These are phyloP conservation scores for Nasonia longicornis DNA, from an alignment of 1,140 invertebrate species.

Conservation along the genomic window DNA sequence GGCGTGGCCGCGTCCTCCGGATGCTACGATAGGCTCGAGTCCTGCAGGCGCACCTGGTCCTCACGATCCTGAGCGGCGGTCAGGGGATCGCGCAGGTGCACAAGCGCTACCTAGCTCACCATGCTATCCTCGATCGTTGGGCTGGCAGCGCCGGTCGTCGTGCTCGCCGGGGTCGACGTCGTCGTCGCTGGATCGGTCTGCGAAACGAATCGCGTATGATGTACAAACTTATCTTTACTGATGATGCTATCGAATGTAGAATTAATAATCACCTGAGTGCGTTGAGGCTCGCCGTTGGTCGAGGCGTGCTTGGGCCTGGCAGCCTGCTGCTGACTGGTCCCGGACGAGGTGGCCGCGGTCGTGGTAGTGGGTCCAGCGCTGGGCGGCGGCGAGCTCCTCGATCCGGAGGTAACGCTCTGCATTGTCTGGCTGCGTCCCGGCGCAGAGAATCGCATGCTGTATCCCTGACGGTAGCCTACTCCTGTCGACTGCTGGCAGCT, in stretches of 20 bases:
- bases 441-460: constrained; percentile 67
- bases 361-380: constrained; percentile 52
- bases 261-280: constrained; percentile 26
- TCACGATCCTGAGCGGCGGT: neutral
- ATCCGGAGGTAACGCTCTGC: constrained; percentile 68
- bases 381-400: constrained; percentile 64
- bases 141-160: neutral
- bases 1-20: neutral
- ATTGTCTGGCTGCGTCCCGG: constrained; percentile 67
- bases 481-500: constrained; percentile 43
- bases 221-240: too few species aligned
- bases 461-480: constrained; percentile 56
- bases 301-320: constrained; percentile 58
- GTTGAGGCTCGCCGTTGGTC: constrained; percentile 61
- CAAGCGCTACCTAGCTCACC: constrained; percentile 63
- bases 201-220: too few species aligned
- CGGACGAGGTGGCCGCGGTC: constrained; percentile 47
- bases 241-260: too few species aligned
- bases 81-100: constrained; percentile 56
- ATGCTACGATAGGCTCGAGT: neutral
- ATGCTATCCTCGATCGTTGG: constrained; percentile 63
- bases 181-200: neutral
- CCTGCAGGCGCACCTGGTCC: constrained; percentile 31
- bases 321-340: constrained; percentile 41
- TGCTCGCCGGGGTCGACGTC: neutral